These are phyloP conservation scores for Andrena bucephala DNA, from an alignment of 2,888 invertebrate genomes.

Conservation along the genomic window DNA sequence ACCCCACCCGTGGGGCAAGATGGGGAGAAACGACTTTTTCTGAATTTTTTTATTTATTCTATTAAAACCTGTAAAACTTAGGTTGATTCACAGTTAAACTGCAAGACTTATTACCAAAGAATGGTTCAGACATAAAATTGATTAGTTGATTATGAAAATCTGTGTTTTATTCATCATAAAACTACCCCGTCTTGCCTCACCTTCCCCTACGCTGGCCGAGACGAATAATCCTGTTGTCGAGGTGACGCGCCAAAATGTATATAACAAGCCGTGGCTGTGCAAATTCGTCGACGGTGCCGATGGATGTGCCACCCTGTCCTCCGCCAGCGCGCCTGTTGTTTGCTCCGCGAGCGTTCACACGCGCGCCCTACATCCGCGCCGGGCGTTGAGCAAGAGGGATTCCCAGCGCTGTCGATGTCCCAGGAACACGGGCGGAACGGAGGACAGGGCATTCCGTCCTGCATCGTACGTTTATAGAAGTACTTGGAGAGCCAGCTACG, in stretches of 20 bases:
- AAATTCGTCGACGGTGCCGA: constrained; percentile 42
- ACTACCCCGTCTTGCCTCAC: too few relatives aligned
- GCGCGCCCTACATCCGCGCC: constrained; percentile 3
- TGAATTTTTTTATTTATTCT: too few relatives aligned
- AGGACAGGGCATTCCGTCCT: constrained; percentile 43
- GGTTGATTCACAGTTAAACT: too few relatives aligned
- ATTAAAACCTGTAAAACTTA: too few relatives aligned
- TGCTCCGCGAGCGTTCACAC: constrained; percentile 29
- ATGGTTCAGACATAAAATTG: too few relatives aligned
- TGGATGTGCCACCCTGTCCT: constrained; percentile 23
- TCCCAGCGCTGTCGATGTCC: constrained; percentile 32
- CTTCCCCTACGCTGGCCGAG: constrained; percentile 6
- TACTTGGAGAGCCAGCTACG: constrained; percentile 49
- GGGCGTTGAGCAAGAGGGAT: constrained; percentile 36
- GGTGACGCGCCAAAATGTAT: constrained; percentile 50
- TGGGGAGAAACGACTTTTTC: too few relatives aligned
- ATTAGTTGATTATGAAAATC: too few relatives aligned
- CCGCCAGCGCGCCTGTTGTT: constrained; percentile 23
- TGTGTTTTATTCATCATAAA: too few relatives aligned
- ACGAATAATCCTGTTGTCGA: constrained; percentile 54
- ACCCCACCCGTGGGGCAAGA: too few relatives aligned
- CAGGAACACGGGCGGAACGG: constrained; percentile 40
- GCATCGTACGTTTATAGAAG: constrained; percentile 56
- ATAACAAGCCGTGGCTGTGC: constrained; percentile 54
- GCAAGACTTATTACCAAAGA: too few relatives aligned